Evolutionary conservation across 2,113 vertebrate species (phyloP).

Genomic region (Tachycineta bicolor): DNA sequence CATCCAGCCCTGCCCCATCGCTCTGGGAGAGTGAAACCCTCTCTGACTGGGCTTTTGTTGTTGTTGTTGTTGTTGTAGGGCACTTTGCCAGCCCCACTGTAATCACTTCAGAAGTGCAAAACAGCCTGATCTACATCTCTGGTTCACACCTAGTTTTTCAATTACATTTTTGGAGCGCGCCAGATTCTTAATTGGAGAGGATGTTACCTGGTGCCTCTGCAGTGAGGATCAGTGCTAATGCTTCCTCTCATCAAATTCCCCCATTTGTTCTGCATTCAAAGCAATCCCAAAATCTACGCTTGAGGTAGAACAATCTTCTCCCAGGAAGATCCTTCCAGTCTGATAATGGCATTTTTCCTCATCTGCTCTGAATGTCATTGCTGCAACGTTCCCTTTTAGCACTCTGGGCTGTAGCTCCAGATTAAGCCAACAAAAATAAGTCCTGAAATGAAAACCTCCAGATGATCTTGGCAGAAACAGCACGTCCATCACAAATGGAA

Average conservation of each 20-base stretch:
- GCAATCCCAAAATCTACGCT: neutral
- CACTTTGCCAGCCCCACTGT: neutral
- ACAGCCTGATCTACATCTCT: neutral
- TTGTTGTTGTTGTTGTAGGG: neutral
- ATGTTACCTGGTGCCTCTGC: neutral
- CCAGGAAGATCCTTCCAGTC: neutral
- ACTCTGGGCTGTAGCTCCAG: neutral
- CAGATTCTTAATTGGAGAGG: neutral
- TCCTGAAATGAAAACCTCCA: conserved; percentile 40
- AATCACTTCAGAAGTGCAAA: neutral
- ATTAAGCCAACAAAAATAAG: conserved; percentile 47
- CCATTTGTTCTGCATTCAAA: neutral
- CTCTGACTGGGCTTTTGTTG: neutral
- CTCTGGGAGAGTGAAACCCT: neutral
- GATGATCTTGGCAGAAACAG: conserved; percentile 50
- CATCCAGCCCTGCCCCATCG: neutral
- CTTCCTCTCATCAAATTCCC: neutral
- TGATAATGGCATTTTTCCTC: neutral
- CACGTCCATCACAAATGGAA: conserved; percentile 58
- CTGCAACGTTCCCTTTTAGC: neutral
- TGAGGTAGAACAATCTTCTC: neutral
- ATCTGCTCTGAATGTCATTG: neutral
- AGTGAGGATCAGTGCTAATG: neutral
- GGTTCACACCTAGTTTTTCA: neutral
- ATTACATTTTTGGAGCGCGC: neutral